Base-by-base conservation (phyloP, 1,140 invertebrate species). In the Gonatopus flavifemur region DNA sequence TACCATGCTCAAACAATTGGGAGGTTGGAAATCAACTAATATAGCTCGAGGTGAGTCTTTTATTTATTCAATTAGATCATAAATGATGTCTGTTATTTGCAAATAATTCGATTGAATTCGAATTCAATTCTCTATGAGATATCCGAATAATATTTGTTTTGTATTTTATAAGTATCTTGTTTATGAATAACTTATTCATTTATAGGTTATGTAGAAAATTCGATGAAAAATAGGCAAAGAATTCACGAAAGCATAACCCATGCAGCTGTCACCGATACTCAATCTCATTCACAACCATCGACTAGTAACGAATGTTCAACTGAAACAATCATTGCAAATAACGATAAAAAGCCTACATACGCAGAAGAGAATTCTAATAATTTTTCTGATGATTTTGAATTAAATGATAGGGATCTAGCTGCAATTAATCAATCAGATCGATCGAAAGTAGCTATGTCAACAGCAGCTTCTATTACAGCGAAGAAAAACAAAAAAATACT, bases 41-140 rank as follows among this genome's bases (percentile, higher is more conserved):
- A 25, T 60, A 32, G 41, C 45, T 19, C 39, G 49, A 44, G 55
- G 55, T 35, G 45, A 56, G 15, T 35, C 18, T 20, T 45, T 36
- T 18, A 50, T 79, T 81, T 20, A 80, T 45, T 3, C n/a, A 24
- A 35, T 45, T 15, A 3, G 16, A 19, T 35, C 36, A 13, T n/a
- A 45, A 15, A n/a, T n/a, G n/a, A n/a, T n/a, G n/a, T n/a, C n/a
- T n/a, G n/a, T n/a, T n/a, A n/a, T n/a, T n/a, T n/a, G n/a, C n/a
- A n/a, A n/a, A n/a, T n/a, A n/a, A n/a, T n/a, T n/a, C n/a, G n/a
- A n/a, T n/a, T n/a, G n/a, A n/a, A n/a, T n/a, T n/a, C n/a, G n/a
- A n/a, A n/a, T n/a, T n/a, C n/a, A n/a, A n/a, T n/a, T n/a, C n/a
- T n/a, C n/a, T n/a, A n/a, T n/a, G n/a, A n/a, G n/a, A n/a, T n/a